These are phyloP conservation scores for Tenthredo mesomela DNA, from an alignment of 2,888 invertebrate species.

Conservation along the genomic window DNA sequence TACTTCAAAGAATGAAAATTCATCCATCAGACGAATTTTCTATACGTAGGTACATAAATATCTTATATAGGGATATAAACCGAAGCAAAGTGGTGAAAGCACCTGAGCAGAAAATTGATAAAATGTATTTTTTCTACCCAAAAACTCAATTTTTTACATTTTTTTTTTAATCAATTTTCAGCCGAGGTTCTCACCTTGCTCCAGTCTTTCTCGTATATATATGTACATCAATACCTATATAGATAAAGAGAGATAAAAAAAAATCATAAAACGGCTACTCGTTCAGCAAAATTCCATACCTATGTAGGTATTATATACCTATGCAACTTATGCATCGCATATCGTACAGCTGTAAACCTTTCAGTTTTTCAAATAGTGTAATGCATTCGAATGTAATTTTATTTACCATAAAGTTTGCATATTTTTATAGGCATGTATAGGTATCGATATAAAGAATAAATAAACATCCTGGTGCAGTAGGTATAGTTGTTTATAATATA, in stretches of 20 bases:
- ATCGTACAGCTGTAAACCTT: not conserved
- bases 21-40: not conserved
- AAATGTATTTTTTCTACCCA: too few species aligned
- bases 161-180: too few species aligned
- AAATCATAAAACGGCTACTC: not conserved
- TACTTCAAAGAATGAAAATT: constrained; percentile 15
- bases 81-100: too few species aligned
- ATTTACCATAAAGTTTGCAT: constrained; percentile 4
- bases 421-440: not conserved
- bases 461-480: not conserved
- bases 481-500: not conserved
- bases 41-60: too few species aligned
- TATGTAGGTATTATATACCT: not conserved
- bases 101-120: too few species aligned
- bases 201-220: not conserved
- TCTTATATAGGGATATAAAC: too few species aligned
- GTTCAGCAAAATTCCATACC: not conserved
- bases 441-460: not conserved
- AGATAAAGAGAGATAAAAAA: not conserved
- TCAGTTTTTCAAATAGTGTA: not conserved
- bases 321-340: not conserved
- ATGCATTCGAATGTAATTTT: constrained; percentile 1
- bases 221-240: not conserved
- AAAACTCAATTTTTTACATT: too few species aligned
- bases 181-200: too few species aligned